Percentiles rank a stretch among this genome's conserved stretches.
These are phyloP conservation scores for Myotis brandtii DNA, from an alignment of 2,113 vertebrate species.

Conservation along the genomic window DNA sequence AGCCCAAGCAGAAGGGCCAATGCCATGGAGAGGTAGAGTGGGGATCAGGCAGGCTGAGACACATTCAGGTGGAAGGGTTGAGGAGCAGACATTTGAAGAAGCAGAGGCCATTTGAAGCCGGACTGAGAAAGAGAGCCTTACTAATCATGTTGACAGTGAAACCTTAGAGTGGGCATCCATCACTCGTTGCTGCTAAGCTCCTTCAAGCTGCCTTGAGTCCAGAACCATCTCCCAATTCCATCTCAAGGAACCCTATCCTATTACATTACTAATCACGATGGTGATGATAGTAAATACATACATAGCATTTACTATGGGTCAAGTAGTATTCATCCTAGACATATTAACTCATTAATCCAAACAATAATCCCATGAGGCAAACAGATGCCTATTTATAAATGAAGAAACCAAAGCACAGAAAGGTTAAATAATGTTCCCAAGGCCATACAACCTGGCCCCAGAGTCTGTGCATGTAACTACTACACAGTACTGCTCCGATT, in stretches of 20 bases:
- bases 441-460: background rate
- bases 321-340: background rate
- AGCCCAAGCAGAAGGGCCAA: background rate
- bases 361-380: background rate
- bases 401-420: conserved; percentile 12
- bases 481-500: background rate
- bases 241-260: background rate
- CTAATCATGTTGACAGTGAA: background rate
- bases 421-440: background rate
- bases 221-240: background rate
- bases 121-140: background rate
- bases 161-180: background rate
- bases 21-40: background rate
- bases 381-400: background rate
- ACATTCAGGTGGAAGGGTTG: background rate
- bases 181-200: background rate
- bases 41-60: background rate
- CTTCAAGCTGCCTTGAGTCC: background rate
- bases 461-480: background rate
- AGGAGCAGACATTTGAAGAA: background rate
- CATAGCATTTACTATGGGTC: background rate
- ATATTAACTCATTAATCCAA: background rate
- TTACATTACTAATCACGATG: background rate
- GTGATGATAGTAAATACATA: background rate
- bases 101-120: background rate